These are phyloP conservation scores for Diarsia brunnea DNA, from an alignment of 2,888 invertebrate genomes.

Conservation along the genomic window DNA sequence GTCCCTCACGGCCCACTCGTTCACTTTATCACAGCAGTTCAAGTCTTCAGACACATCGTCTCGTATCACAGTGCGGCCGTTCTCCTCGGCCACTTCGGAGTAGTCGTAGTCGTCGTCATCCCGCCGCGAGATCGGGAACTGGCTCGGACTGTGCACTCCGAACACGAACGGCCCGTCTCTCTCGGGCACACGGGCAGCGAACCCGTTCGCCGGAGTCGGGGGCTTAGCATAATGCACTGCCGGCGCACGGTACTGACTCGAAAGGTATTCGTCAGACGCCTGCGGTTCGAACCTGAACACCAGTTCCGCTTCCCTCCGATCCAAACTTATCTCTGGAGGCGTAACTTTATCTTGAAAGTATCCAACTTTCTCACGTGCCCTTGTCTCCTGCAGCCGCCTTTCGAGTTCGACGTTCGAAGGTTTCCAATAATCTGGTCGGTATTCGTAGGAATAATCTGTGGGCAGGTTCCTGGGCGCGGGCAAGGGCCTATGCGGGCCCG, in stretches of 20 bases:
- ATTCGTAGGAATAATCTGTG: constrained; percentile 78
- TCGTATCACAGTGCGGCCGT: constrained; percentile 82
- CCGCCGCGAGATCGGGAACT: constrained; percentile 84
- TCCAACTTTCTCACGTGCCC: constrained; percentile 87
- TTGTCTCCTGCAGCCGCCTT: constrained; percentile 84
- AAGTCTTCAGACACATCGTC: constrained; percentile 86
- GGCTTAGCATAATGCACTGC: constrained; percentile 86
- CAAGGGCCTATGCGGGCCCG: constrained; percentile 81
- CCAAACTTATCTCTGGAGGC: constrained; percentile 85
- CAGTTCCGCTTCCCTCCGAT: constrained; percentile 87
- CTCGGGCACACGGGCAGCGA: constrained; percentile 84
- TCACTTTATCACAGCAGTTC: constrained; percentile 90
- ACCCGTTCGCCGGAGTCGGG: constrained; percentile 86
- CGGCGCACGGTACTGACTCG: constrained; percentile 86
- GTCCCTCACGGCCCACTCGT: constrained; percentile 87
- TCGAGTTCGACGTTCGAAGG: constrained; percentile 89
- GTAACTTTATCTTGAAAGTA: constrained; percentile 89
- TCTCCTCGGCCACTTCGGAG: constrained; percentile 87
- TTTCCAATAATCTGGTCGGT: constrained; percentile 87
- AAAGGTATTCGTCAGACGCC: constrained; percentile 85
- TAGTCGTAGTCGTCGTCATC: constrained; percentile 89
- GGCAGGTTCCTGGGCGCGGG: constrained; percentile 82
- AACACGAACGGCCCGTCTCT: constrained; percentile 92
- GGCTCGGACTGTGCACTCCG: constrained; percentile 90
- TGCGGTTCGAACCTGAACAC: constrained; percentile 88